A percentile compares a stretch with the other conserved stretches of the same genome.
Conservation (phyloP, 2,797 vertebrate genomes). For the Acestrorhynchus altus region DNA sequence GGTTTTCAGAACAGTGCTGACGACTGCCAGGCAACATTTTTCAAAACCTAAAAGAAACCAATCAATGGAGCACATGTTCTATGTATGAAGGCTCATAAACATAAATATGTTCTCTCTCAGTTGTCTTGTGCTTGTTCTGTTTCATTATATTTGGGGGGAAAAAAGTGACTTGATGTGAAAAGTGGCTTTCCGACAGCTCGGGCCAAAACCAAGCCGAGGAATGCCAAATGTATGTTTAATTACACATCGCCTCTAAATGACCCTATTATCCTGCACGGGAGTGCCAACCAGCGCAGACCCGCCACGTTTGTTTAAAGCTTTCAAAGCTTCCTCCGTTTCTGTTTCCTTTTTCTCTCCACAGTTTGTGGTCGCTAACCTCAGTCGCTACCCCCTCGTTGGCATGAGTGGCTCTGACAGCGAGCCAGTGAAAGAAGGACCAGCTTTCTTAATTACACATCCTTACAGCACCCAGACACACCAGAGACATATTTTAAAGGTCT, state of each 20-base stretch:
- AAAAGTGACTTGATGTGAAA: not conserved
- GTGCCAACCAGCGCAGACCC: constrained; percentile 3
- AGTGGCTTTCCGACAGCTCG: not conserved
- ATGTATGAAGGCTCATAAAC: not conserved
- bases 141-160: not conserved
- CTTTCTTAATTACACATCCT: constrained; percentile 47
- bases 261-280: constrained; percentile 37
- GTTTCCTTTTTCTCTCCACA: constrained; percentile 36
- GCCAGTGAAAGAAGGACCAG: constrained; percentile 23
- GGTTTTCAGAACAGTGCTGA: not conserved
- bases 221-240: constrained; percentile 30
- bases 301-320: constrained; percentile 42
- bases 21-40: not conserved
- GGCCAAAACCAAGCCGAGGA: constrained; percentile 19
- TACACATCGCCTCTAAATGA: constrained; percentile 41
- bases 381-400: constrained; percentile 39
- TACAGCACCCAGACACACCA: constrained; percentile 12
- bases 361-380: constrained; percentile 45
- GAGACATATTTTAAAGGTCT: constrained; percentile 40
- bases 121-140: not conserved
- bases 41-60: not conserved
- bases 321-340: constrained; percentile 31
- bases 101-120: constrained; percentile 1
- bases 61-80: not conserved
- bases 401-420: constrained; percentile 11